Percentiles rank a stretch among this genome's conserved stretches.
Conservation (phyloP, 2,113 vertebrate genomes). For the Australoheros scitulus region DNA sequence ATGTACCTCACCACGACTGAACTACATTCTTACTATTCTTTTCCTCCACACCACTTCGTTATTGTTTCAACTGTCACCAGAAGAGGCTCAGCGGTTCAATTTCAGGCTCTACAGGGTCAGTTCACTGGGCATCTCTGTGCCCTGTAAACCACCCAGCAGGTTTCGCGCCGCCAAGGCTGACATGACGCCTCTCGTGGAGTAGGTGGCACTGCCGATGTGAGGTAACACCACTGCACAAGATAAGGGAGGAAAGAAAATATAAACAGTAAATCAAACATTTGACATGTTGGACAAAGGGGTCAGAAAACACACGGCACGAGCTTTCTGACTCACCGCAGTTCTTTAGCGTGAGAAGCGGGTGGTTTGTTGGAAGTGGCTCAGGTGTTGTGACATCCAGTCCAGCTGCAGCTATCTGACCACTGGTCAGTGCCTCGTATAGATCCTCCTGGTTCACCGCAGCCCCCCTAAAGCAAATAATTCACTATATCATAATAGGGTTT, state of each 20-base stretch:
- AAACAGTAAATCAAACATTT: background rate
- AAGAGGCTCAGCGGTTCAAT: background rate
- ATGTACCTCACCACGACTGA: background rate
- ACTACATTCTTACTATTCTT: background rate
- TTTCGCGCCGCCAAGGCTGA: slow-evolving; percentile 77
- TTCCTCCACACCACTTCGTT: background rate
- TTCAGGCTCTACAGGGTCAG: slow-evolving; percentile 59
- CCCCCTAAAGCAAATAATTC: slow-evolving; percentile 59
- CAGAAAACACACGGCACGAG: background rate
- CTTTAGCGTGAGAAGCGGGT: slow-evolving; percentile 77
- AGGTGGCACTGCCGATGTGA: slow-evolving; percentile 79
- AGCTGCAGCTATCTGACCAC: slow-evolving; percentile 75
- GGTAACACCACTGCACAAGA: slow-evolving; percentile 76
- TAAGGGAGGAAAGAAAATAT: background rate
- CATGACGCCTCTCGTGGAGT: slow-evolving; percentile 83
- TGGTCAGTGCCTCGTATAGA: slow-evolving; percentile 73
- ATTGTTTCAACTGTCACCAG: background rate
- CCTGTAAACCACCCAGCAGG: slow-evolving; percentile 77
- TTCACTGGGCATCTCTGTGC: slow-evolving; percentile 79
- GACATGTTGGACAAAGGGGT: background rate
- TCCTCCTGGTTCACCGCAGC: slow-evolving; percentile 79
- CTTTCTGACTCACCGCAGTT: slow-evolving; percentile 72
- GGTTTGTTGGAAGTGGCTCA: slow-evolving; percentile 77
- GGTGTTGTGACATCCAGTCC: slow-evolving; percentile 76
- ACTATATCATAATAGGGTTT: background rate